Evolutionary conservation across 2,797 vertebrate species (phyloP).

Genomic region (Benthosema pterotum): DNA sequence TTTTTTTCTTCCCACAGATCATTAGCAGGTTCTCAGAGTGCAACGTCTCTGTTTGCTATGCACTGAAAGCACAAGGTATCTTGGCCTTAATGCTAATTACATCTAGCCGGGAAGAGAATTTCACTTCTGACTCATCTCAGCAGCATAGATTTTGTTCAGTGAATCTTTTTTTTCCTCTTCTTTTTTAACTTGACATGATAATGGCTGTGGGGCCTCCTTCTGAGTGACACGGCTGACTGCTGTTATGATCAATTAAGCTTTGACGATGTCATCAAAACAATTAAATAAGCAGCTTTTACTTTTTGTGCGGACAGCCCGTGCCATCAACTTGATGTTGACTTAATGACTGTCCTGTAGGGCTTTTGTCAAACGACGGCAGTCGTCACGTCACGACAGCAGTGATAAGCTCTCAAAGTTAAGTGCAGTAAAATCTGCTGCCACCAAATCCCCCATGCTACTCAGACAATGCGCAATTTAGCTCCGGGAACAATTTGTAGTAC

Average conservation of each 20-base stretch:
- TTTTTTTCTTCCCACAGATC: conserved; percentile 16
- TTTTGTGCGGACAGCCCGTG: conserved; percentile 5
- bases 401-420: conserved; percentile 64
- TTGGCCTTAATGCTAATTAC: conserved; percentile 25
- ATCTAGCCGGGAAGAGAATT: conserved; percentile 29
- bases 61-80: conserved; percentile 31
- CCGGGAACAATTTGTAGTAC: conserved; percentile 62
- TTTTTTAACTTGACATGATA: conserved; percentile 35
- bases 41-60: conserved; percentile 22
- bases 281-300: conserved; percentile 6
- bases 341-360: conserved; percentile 43
- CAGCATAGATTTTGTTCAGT: conserved; percentile 15
- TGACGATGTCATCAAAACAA: conserved; percentile 23
- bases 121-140: conserved; percentile 26
- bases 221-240: conserved; percentile 32
- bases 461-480: conserved; percentile 67
- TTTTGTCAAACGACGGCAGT: conserved; percentile 56
- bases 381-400: conserved; percentile 52
- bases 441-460: conserved; percentile 69
- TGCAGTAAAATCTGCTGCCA: conserved; percentile 51
- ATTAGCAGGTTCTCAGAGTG: conserved; percentile 8
- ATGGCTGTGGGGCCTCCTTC: conserved; percentile 32
- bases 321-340: conserved; percentile 31
- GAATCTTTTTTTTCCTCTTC: conserved; percentile 49
- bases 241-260: conserved; percentile 48